These are phyloP conservation scores for Pachyrhynchus sulphureomaculatus DNA, from an alignment of 1,140 invertebrate genomes.

Conservation along the genomic window DNA sequence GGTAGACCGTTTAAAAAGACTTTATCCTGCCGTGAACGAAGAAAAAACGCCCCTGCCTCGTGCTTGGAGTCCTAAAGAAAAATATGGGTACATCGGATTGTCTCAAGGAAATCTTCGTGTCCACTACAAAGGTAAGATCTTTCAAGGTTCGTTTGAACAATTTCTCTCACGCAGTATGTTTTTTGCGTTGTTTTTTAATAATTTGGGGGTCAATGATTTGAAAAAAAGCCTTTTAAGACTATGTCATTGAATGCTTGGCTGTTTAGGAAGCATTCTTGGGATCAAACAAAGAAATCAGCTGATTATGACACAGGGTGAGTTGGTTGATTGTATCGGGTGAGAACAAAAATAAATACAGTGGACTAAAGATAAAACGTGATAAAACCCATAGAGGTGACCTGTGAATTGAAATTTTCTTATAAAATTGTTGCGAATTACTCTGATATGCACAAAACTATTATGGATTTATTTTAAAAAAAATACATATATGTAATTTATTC, in stretches of 20 bases:
- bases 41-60: conserved; percentile 91
- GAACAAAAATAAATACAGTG: conserved; percentile 19
- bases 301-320: conserved; percentile 55
- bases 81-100: conserved; percentile 94
- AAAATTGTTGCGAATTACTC: no score
- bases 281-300: conserved; percentile 80
- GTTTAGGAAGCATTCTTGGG: conserved; percentile 36
- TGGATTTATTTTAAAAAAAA: no score
- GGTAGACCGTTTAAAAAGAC: conserved; percentile 77
- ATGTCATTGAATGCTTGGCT: conserved; percentile 57
- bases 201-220: not conserved
- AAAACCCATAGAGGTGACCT: no score
- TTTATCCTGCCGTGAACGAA: conserved; percentile 97
- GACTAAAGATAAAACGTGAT: no score
- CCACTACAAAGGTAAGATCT: conserved; percentile 94
- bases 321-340: conserved; percentile 22
- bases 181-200: conserved; percentile 10
- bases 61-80: conserved; percentile 97
- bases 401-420: no score
- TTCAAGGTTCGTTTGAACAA: conserved; percentile 53
- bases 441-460: no score
- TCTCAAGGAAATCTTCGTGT: conserved; percentile 98
- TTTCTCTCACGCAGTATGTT: conserved; percentile 19
- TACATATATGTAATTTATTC: no score
- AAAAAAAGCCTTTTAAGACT: conserved; percentile 23